Percentiles rank a stretch among this genome's conserved stretches.
Conservation (phyloP, 2,888 invertebrate genomes). For the Pyrrhopygopsis socrates region DNA sequence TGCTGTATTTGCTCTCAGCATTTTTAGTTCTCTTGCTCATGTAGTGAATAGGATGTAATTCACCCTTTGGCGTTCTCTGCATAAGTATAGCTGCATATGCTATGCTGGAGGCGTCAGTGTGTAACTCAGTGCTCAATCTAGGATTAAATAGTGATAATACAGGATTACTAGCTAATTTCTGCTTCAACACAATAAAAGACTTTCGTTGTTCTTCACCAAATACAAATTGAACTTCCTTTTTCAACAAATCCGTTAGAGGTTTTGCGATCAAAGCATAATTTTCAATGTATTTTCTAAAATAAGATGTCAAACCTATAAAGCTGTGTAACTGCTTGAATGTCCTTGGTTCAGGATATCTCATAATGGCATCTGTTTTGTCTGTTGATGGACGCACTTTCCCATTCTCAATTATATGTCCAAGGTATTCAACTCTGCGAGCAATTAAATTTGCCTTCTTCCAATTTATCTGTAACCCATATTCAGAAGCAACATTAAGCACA, state of each 20-base stretch:
- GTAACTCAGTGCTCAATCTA: neutral
- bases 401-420: too few species aligned
- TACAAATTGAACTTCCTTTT: neutral
- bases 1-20: neutral
- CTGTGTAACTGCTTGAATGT: neutral
- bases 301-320: neutral
- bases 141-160: too few species aligned
- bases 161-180: too few species aligned
- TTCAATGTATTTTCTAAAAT: neutral
- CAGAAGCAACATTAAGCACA: neutral
- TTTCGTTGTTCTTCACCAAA: too few species aligned
- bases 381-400: too few species aligned
- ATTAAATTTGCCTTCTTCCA: neutral
- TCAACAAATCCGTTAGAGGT: neutral
- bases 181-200: too few species aligned
- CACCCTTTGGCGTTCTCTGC: too few species aligned
- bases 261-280: neutral
- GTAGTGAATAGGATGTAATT: too few species aligned
- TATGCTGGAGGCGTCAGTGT: constrained; percentile 16
- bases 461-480: neutral
- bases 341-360: too few species aligned
- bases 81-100: too few species aligned
- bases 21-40: too few species aligned
- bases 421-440: neutral
- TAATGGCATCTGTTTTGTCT: too few species aligned